phyloP scores from a whole-genome alignment of 1,140 invertebrate species.

The Triops longicaudatus region DNA sequence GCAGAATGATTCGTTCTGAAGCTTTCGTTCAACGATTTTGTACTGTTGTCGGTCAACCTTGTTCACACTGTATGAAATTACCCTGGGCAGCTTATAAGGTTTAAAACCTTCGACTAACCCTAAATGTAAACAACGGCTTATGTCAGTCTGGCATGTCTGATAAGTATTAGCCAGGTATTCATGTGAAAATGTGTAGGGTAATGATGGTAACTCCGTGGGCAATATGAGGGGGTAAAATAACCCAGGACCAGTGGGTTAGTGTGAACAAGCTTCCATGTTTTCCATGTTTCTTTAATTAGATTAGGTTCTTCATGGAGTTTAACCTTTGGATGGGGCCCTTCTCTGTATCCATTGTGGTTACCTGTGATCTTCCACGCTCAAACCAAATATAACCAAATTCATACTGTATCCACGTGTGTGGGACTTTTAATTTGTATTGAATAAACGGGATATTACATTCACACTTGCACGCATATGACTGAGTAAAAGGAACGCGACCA shows the following conservation, averaged over 20 bases:
- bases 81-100: no score
- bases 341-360: not conserved
- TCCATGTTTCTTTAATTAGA: not conserved
- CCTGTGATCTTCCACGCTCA: not conserved
- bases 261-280: not conserved
- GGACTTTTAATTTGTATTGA: not conserved
- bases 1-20: not conserved
- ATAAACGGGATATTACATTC: not conserved
- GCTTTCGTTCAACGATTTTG: not conserved
- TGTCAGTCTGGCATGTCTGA: no score
- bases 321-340: not conserved
- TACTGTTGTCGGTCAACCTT: no score
- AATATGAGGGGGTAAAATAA: no score
- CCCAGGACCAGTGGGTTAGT: not conserved
- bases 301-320: not conserved
- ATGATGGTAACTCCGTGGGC: no score
- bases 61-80: no score
- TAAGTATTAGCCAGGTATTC: no score
- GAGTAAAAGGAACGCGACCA: conserved; percentile 11
- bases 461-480: not conserved
- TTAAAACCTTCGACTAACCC: no score
- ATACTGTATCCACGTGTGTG: not conserved
- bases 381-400: not conserved
- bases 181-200: no score
- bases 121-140: no score